Evolutionary conservation across 2,113 vertebrate species (phyloP), one percentile per base, ranked within the genome.

Genomic region (Pituophis catenifer): DNA sequence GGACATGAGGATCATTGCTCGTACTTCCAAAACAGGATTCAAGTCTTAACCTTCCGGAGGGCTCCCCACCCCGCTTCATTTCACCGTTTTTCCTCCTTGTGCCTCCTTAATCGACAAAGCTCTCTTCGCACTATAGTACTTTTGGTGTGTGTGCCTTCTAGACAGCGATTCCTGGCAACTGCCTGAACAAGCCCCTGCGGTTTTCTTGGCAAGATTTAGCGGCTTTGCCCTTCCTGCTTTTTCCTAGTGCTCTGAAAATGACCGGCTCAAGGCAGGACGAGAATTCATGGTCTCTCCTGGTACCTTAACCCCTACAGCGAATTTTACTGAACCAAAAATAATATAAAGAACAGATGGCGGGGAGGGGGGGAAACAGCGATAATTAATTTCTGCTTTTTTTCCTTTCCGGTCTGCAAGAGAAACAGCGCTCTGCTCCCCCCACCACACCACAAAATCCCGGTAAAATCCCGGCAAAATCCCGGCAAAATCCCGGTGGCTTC

Each of bases 331-430:
- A 9, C 2, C 44, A 8, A 44, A 70, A 38, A 38, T 21, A 81
- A 44, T 21, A 81, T 8, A 81, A 17, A 38, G 38, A 44, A 44
- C 38, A 38, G n/a, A 26, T 26, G 3, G 11, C 38, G 5, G 65
- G 8, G 9, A 24, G 11, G 24, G 0, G 12, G 12, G 5, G 1
- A 0, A 38, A 38, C 33, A 9, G 17, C 3, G 15, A 33, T 75
- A 33, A 44, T 81, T 65, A 4, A 29, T 65, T 70, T 38, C 75
- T 44, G 17, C 8, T 44, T 81, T 81, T 38, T 44, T 59, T 12
- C 11, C 6, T 81, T 81, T 44, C 33, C 17, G 8, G 8, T 44
- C 33, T 81, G 33, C 75, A 81, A 44, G 33, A 81, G 17, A 81
- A 81, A 44, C 15, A 10, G 13, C 33, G 8, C 3, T 44, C 33